phyloP scores from a whole-genome alignment of 2,888 invertebrate genomes.

The Stomorhina lunata region DNA sequence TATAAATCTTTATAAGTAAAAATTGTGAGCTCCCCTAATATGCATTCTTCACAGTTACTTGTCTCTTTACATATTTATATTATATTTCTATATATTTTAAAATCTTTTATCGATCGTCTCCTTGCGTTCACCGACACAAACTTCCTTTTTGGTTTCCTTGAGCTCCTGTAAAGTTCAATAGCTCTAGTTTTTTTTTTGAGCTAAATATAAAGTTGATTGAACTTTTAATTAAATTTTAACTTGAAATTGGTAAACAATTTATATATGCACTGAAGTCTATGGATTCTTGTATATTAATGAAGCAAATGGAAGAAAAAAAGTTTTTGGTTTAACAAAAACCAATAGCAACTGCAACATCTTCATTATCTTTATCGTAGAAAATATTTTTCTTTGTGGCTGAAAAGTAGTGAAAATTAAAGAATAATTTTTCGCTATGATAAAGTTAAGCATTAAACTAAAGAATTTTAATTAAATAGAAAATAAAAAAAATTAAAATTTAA shows the following conservation, averaged over 20 bases:
- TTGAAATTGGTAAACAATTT: constrained; percentile 40
- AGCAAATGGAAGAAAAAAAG: neutral
- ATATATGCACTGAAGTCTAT: too few species aligned
- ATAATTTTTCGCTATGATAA: neutral
- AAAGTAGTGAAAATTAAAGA: neutral
- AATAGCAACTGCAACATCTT: neutral
- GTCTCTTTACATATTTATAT: neutral
- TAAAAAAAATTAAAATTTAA: too few species aligned
- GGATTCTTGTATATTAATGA: neutral
- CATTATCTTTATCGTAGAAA: neutral
- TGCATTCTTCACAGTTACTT: too few species aligned
- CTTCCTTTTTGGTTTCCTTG: too few species aligned
- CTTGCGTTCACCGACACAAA: neutral
- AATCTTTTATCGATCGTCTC: neutral
- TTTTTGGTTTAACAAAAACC: neutral
- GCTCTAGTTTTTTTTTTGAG: constrained; percentile 16
- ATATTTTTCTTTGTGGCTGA: constrained; percentile 14
- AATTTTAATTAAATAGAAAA: too few species aligned
- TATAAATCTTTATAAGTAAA: too few species aligned
- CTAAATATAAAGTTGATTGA: constrained; percentile 45
- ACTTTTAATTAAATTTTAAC: constrained; percentile 57
- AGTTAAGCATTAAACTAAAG: constrained; percentile 7
- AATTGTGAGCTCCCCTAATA: too few species aligned
- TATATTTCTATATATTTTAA: neutral
- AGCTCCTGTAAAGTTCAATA: constrained; percentile 33